phyloP scores from a whole-genome alignment of 2,888 invertebrate genomes.

The Drosophila ochracea region DNA sequence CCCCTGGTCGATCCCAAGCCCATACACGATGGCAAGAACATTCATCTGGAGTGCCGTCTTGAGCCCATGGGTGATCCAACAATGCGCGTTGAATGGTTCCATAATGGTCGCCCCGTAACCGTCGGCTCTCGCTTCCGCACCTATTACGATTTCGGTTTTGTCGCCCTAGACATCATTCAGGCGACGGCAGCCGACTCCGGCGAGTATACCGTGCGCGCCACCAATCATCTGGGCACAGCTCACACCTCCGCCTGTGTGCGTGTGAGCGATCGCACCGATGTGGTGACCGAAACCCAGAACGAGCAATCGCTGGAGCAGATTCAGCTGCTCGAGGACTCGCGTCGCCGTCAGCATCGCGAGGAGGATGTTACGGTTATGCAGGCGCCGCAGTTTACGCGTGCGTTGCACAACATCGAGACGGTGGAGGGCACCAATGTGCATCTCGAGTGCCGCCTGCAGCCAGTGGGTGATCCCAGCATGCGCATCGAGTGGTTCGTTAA shows the following conservation, averaged over 20 bases:
- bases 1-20: conserved; percentile 95
- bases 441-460: conserved; percentile 95
- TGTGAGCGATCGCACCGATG: conserved; percentile 92
- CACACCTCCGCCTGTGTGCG: conserved; percentile 96
- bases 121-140: conserved; percentile 97
- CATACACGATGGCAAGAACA: conserved; percentile 94
- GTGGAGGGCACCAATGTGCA: conserved; percentile 96
- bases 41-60: conserved; percentile 95
- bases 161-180: conserved; percentile 97
- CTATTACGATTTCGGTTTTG: conserved; percentile 98
- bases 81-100: conserved; percentile 98
- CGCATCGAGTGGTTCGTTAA: conserved; percentile 98
- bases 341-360: conserved; percentile 89
- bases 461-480: conserved; percentile 96
- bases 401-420: conserved; percentile 95
- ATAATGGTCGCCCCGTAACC: conserved; percentile 95
- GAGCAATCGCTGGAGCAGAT: conserved; percentile 97
- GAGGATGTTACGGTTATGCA: conserved; percentile 94
- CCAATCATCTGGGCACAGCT: conserved; percentile 96
- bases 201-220: conserved; percentile 96
- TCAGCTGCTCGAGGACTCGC: conserved; percentile 93
- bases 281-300: conserved; percentile 95
- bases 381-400: conserved; percentile 94
- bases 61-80: conserved; percentile 98
- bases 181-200: conserved; percentile 97